Percentiles rank a stretch among this genome's conserved stretches.
These are phyloP conservation scores for Trichonephila clavipes DNA, from an alignment of 1,140 invertebrate species.

Conservation along the genomic window DNA sequence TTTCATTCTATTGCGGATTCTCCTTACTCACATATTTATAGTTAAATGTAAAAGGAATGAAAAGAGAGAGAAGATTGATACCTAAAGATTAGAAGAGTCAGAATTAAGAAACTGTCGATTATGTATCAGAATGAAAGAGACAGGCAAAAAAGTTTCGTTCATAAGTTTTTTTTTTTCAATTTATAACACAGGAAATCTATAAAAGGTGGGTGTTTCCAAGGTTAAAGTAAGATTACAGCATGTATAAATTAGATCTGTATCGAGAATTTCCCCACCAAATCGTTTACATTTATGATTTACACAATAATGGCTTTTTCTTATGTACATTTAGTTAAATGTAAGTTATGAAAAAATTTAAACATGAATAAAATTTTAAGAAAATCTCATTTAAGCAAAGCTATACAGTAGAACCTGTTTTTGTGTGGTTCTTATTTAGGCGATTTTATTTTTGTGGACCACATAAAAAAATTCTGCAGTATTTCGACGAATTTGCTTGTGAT, in stretches of 20 bases:
- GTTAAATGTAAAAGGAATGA: neutral
- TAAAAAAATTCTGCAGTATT: no score
- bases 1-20: no score
- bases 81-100: neutral
- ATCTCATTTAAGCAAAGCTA: no score
- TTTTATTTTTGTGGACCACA: no score
- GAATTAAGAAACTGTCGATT: constrained; percentile 27
- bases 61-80: neutral
- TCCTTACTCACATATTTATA: neutral
- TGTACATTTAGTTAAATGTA: neutral
- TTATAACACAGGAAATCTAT: neutral
- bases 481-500: no score
- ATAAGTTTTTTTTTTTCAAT: neutral
- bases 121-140: neutral
- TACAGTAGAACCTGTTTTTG: no score
- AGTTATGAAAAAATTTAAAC: neutral
- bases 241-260: constrained; percentile 44
- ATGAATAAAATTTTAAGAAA: neutral
- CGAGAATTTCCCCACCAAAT: neutral
- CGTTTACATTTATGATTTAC: neutral
- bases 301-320: neutral
- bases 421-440: no score
- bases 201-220: constrained; percentile 31
- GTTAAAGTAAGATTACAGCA: neutral
- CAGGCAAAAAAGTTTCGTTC: neutral